A percentile compares a stretch with the other conserved stretches of the same genome.
Evolutionary conservation across 2,888 invertebrate genomes (phyloP).

Genomic region (Drosophila mettleri): DNA sequence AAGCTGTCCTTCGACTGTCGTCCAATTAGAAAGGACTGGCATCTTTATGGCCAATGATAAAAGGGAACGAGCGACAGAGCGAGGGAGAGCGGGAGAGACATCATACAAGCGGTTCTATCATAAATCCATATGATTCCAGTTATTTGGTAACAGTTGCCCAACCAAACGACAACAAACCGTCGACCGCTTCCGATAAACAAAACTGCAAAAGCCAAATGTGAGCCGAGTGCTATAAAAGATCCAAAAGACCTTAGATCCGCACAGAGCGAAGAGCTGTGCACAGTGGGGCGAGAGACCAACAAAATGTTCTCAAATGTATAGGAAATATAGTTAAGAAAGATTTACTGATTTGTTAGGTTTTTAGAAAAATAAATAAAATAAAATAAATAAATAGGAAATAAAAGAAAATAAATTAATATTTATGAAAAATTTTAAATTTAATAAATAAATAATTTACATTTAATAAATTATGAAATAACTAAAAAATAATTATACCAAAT

Average conservation of each 20-base stretch:
- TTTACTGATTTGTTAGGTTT: too few species aligned
- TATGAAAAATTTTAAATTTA: too few species aligned
- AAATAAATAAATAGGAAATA: too few species aligned
- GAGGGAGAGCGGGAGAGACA: not conserved
- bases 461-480: not conserved
- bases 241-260: conserved; percentile 28
- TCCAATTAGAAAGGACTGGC: conserved; percentile 58
- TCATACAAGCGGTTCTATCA: conserved; percentile 46
- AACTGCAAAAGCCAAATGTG: conserved; percentile 32
- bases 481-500: too few species aligned
- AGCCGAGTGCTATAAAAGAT: conserved; percentile 17
- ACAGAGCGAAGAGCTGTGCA: not conserved
- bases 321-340: too few species aligned
- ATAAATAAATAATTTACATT: not conserved
- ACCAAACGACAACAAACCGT: conserved; percentile 37
- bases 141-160: conserved; percentile 66
- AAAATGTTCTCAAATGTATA: not conserved
- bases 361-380: too few species aligned
- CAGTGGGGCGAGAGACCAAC: not conserved
- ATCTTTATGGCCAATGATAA: conserved; percentile 31
- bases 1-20: conserved; percentile 46
- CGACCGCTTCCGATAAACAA: conserved; percentile 54
- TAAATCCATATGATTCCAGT: conserved; percentile 59
- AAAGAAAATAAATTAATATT: too few species aligned
- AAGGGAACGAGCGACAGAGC: not conserved